Percentiles rank a stretch among this genome's conserved stretches.
These are phyloP conservation scores for Aplodontia rufa DNA, from an alignment of 2,113 vertebrate species.

Conservation along the genomic window DNA sequence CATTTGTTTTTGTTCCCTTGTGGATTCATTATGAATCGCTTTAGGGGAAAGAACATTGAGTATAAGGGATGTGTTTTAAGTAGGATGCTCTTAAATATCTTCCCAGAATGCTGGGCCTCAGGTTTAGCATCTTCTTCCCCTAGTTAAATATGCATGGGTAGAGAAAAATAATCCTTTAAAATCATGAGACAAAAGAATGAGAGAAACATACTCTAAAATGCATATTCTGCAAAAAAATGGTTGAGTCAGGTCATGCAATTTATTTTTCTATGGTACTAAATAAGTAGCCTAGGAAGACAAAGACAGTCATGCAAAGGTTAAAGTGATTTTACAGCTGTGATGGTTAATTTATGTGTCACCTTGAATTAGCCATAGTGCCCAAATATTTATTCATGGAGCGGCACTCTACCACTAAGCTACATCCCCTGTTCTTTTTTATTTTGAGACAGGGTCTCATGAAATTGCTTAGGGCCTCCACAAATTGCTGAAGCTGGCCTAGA, in stretches of 20 bases:
- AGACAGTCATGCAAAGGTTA: background rate
- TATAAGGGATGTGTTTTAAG: conserved; percentile 25
- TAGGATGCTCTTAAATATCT: conserved; percentile 6
- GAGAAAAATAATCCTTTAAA: background rate
- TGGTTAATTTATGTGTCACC: background rate
- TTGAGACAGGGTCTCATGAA: too few species aligned
- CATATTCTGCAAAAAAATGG: background rate
- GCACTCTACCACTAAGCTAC: too few species aligned
- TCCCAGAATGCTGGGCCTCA: background rate
- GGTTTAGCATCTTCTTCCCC: conserved; percentile 48
- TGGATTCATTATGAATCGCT: conserved; percentile 19
- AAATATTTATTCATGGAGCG: background rate
- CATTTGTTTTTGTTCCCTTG: conserved; percentile 25
- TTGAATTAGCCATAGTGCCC: background rate
- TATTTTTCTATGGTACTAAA: background rate
- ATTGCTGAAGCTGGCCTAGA: too few species aligned
- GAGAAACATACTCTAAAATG: background rate
- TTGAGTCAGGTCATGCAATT: background rate
- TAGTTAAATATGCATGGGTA: conserved; percentile 36
- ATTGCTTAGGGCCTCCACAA: too few species aligned
- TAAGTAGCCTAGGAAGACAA: background rate
- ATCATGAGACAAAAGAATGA: background rate
- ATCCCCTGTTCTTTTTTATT: too few species aligned
- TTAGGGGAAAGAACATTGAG: conserved; percentile 28
- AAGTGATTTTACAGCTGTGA: background rate